Evolutionary conservation across 2,113 vertebrate species (phyloP).

Genomic region (Anarrhichthys ocellatus): DNA sequence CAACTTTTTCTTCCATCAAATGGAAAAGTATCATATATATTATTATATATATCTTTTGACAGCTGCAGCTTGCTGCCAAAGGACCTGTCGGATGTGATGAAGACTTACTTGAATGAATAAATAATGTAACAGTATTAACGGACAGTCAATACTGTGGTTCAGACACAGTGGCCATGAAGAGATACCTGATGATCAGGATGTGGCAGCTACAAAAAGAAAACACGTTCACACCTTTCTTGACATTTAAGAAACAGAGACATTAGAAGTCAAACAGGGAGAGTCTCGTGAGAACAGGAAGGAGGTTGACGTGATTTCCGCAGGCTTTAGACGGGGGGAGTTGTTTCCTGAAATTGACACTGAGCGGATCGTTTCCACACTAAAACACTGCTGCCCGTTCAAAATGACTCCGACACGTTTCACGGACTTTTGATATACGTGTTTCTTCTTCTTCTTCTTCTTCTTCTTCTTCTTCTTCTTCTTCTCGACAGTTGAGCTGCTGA

Average conservation of each 20-base stretch:
- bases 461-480: too few species aligned
- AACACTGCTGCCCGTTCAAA: neutral
- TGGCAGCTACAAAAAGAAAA: neutral
- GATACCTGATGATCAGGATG: neutral
- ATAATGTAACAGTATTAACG: neutral
- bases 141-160: too few species aligned
- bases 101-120: neutral
- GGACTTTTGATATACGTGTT: neutral
- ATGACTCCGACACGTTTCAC: neutral
- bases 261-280: neutral
- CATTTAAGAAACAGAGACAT: neutral
- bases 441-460: too few species aligned
- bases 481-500: neutral
- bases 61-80: too few species aligned
- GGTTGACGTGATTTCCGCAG: constrained; percentile 81
- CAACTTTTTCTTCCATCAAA: neutral
- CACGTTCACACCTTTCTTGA: neutral
- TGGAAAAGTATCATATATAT: neutral
- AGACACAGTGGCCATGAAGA: neutral
- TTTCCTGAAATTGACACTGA: constrained; percentile 81
- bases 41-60: too few species aligned
- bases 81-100: neutral
- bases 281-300: constrained; percentile 73
- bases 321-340: constrained; percentile 83
- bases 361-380: constrained; percentile 14